Evolutionary conservation across 2,797 vertebrate species (phyloP).

Genomic region (Chloroceryle inda): DNA sequence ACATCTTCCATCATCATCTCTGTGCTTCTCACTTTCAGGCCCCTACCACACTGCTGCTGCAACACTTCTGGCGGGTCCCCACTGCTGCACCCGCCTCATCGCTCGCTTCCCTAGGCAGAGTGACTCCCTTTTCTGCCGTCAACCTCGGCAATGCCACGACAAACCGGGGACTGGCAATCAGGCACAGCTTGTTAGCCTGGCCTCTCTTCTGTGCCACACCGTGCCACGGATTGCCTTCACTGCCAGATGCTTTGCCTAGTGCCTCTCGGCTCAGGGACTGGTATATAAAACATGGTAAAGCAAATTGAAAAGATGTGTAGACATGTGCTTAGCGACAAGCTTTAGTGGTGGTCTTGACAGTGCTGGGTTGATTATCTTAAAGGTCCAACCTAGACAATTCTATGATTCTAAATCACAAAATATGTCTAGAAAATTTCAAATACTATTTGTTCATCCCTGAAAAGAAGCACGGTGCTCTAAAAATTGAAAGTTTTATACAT

Average conservation of each 20-base stretch:
- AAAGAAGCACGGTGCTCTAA: not conserved
- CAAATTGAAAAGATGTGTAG: not conserved
- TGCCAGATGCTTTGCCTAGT: not conserved
- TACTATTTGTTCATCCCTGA: not conserved
- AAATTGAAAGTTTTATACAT: not conserved
- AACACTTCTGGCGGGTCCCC: not conserved
- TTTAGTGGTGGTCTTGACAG: not conserved
- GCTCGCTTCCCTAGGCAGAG: not conserved
- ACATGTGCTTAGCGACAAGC: not conserved
- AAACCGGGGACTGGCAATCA: not conserved
- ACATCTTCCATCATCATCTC: rapidly evolving
- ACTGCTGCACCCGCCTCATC: not conserved
- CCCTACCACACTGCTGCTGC: not conserved
- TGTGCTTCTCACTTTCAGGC: not conserved
- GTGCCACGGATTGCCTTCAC: rapidly evolving
- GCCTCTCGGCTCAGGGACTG: not conserved
- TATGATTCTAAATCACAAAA: not conserved
- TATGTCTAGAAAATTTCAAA: not conserved
- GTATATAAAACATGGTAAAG: not conserved
- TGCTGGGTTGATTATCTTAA: not conserved
- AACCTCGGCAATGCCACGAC: not conserved
- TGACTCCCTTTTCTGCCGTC: not conserved
- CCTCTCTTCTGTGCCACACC: not conserved
- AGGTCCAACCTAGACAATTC: not conserved
- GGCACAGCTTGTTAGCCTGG: not conserved